Evolutionary conservation across 2,888 invertebrate genomes (phyloP), one percentile per base, ranked within the genome.

Genomic region (Drosophila diplacantha): DNA sequence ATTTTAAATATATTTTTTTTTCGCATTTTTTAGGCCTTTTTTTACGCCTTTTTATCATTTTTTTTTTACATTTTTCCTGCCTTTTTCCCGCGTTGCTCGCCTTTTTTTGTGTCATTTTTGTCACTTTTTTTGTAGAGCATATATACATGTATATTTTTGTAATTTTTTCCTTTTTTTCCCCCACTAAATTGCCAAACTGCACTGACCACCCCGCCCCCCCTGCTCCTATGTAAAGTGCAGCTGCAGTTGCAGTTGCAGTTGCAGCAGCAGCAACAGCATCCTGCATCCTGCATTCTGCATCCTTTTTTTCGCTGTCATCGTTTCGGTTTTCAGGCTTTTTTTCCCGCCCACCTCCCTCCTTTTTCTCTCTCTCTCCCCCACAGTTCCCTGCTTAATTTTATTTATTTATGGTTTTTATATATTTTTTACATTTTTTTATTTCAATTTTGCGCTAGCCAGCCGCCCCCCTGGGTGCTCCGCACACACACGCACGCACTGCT

Each of bases 331-430:
- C 29, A 14, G 44, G 18, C 52, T 39, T 35, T 67, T 54, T 54
- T 37, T 1, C n/a, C n/a, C n/a, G 0, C 12, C 37, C 53, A 63
- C 47, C 53, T 52, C 3, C 11, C 59, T 55, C 61, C 8, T 3
- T 26, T 7, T 29, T 55, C 58, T 64, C 60, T 58, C 34, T 44
- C 61, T 31, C 4, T 29, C 41, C 37, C 41, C 46, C 41, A 12
- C 43, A 44, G 69, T 71, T 71, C 73, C 78, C 71, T 77, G 84
- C 74, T 85, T 79, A 81, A 76, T 84, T 84, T 85, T 76, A 80
- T 85, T 76, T 83, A 77, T 82, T 82, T 77, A 73, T 85, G 50
- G 72, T 83, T 81, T 81, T 66, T 74, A 72, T 80, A 44, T 44
- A 44, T 69, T 57, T 59, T 65, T 55, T 47, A 12, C 20, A 31